These are phyloP conservation scores for Leucoraja ocellata DNA, from an alignment of 2,797 vertebrate genomes.

Conservation along the genomic window DNA sequence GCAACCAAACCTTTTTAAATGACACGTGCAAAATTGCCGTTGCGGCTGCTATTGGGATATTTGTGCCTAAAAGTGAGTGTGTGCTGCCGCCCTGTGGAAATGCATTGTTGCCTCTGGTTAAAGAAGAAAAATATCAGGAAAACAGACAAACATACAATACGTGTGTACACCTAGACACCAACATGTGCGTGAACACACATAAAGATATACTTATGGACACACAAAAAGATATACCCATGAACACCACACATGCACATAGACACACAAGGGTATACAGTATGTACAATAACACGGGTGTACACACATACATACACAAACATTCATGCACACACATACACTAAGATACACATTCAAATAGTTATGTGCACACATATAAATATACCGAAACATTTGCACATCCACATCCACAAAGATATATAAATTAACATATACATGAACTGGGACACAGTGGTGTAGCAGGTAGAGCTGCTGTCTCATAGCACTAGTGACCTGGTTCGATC, in stretches of 20 bases:
- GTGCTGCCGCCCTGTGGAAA: constrained; percentile 21
- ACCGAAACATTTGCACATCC: neutral
- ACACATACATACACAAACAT: neutral
- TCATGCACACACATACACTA: neutral
- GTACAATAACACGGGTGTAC: neutral
- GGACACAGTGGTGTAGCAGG: too few species aligned
- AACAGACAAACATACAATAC: neutral
- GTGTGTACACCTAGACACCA: neutral
- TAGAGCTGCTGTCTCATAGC: too few species aligned
- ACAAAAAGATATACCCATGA: neutral
- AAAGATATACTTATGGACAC: neutral
- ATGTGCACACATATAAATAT: neutral
- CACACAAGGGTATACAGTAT: neutral
- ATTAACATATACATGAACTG: too few species aligned
- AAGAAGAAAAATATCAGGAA: neutral
- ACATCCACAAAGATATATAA: neutral
- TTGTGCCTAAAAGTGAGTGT: neutral
- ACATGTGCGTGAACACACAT: neutral
- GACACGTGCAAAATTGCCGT: neutral
- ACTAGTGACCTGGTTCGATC: too few species aligned
- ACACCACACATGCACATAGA: neutral
- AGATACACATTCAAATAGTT: neutral
- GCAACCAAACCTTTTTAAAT: neutral
- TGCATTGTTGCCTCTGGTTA: neutral
- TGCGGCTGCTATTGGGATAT: neutral